Base-by-base conservation (phyloP, 2,113 vertebrate genomes). In the Cavia porcellus region DNA sequence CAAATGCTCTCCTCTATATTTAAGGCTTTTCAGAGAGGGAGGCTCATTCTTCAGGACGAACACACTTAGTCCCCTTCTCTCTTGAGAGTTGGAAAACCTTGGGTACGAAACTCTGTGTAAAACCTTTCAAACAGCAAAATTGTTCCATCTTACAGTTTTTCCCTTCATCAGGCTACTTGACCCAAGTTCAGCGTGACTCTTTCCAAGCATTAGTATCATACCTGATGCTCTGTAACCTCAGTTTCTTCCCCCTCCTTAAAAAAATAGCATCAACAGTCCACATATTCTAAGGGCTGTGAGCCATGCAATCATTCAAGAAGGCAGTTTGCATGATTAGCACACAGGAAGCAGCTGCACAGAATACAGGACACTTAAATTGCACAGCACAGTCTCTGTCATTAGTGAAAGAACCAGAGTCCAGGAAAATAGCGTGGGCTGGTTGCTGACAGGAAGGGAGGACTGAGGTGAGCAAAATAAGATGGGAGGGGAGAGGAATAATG, bases 371-470 rank as follows among this genome's bases (percentile, higher is more conserved):
- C 57, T 92, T 86, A 74, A 86, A 83, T 80, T 86, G 64, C 28
- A 20, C 72, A 95, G 87, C 74, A 62, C 32, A 85, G 87, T 75
- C n/a, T 80, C 74, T 90, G 68, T 86, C 85, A 88, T 94, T n/a
- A 2, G 57, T 57, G 93, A 55, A 45, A 94, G 79, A 81, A 92
- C 74, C 32, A 9, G 70, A 89, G 83, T 95, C 89, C 75, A 75
- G 83, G 84, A 86, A 94, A n/a, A 70, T 0, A 57, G 57, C 64
- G 70, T 93, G 83, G 66, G 92, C 83, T 91, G 83, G 70, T 8
- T 59, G 83, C n/a, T 52, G 52, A 45, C 66, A 89, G 74, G 24
- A 50, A 90, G 13, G 47, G 47, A 91, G 83, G 61, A 47, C 13
- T 15, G 83, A 89, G 70, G 75, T 87, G 86, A 87, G 70, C 84